phyloP scores from a whole-genome alignment of 1,140 invertebrate genomes.

The Glomeris maerens region DNA sequence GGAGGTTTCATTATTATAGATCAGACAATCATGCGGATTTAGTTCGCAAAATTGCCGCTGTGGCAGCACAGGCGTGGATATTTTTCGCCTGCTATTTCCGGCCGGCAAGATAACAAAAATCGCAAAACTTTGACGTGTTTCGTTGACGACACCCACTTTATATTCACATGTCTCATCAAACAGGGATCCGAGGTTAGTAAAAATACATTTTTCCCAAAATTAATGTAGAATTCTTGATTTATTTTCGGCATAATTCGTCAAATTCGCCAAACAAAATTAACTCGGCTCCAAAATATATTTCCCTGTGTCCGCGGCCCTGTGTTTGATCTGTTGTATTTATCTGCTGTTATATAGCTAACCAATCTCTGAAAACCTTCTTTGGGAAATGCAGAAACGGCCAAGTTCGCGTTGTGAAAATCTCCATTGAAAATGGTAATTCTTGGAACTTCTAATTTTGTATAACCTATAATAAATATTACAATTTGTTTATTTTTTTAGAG shows the following conservation, averaged over 20 bases:
- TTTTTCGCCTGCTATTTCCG: too few relatives aligned
- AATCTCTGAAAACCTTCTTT: constrained; percentile 61
- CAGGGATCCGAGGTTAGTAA: neutral
- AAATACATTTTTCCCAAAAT: neutral
- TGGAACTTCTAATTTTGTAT: constrained; percentile 1
- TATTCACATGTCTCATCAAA: neutral
- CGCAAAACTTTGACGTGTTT: too few relatives aligned
- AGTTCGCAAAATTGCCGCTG: too few relatives aligned
- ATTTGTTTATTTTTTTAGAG: constrained; percentile 41
- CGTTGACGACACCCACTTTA: too few relatives aligned
- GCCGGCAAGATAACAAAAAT: too few relatives aligned
- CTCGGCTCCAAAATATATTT: neutral
- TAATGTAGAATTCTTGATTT: neutral
- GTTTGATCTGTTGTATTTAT: constrained; percentile 10
- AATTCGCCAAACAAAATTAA: too few relatives aligned
- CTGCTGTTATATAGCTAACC: constrained; percentile 47
- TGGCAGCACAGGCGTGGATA: too few relatives aligned
- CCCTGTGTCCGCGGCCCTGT: neutral
- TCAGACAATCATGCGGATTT: too few relatives aligned
- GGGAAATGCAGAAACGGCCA: constrained; percentile 66
- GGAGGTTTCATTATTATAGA: too few relatives aligned
- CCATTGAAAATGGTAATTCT: constrained; percentile 65
- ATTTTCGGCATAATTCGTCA: neutral
- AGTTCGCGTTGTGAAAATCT: constrained; percentile 62
- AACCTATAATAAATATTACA: neutral